Base-by-base conservation (phyloP, 2,113 vertebrate genomes). In the Elephantulus edwardii region DNA sequence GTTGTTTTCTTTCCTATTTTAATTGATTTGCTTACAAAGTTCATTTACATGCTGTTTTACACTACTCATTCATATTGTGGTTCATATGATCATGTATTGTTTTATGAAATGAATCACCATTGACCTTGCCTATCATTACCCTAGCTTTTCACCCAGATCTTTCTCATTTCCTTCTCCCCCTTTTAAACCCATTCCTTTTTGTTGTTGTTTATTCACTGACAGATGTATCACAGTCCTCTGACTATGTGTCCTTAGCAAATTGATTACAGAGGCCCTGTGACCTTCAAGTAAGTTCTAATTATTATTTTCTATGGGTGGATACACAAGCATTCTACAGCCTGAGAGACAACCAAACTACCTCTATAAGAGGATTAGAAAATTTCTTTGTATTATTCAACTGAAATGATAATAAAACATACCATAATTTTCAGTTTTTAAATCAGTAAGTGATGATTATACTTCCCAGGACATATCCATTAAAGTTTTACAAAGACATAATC, bases 111-210 rank as follows among this genome's bases (percentile, higher is more conserved):
- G n/a, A n/a, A n/a, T n/a, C n/a, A n/a, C n/a, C n/a, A n/a, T n/a
- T n/a, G n/a, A n/a, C n/a, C n/a, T n/a, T n/a, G n/a, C n/a, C n/a
- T n/a, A n/a, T n/a, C n/a, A n/a, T n/a, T n/a, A n/a, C n/a, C n/a
- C n/a, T n/a, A n/a, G n/a, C n/a, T n/a, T n/a, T n/a, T n/a, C n/a
- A n/a, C n/a, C n/a, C n/a, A n/a, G n/a, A n/a, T n/a, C n/a, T n/a
- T n/a, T n/a, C n/a, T n/a, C n/a, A n/a, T n/a, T n/a, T n/a, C n/a
- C n/a, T n/a, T n/a, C n/a, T n/a, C n/a, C n/a, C n/a, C n/a, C n/a
- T 82, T 52, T 4, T 44, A 81, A 82, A 94, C 86, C 22, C 46
- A 74, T 44, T 71, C 75, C 40, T 75, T 79, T 89, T 50, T 88
- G 8, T 13, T 42, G 7, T 64, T 85, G 13, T 12, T 75, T 44